These are phyloP conservation scores for Caenorhabditis drosophilae DNA, from an alignment of 2,888 invertebrate species.

Conservation along the genomic window DNA sequence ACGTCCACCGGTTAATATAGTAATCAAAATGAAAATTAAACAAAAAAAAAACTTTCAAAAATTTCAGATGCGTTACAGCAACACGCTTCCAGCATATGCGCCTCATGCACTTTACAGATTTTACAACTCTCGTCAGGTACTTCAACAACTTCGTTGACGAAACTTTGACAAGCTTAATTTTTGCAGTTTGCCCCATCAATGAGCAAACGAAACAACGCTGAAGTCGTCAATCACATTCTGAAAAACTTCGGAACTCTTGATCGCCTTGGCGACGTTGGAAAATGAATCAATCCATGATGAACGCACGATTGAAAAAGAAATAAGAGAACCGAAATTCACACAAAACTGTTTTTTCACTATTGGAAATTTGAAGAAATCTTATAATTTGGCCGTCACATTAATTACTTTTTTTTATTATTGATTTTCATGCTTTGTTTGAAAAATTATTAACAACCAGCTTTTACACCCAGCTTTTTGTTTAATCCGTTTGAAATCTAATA, in stretches of 20 bases:
- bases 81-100: slow-evolving; percentile 34
- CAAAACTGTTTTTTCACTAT: too few species aligned
- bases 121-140: slow-evolving; percentile 41
- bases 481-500: too few species aligned
- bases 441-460: too few species aligned
- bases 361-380: too few species aligned
- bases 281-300: not conserved
- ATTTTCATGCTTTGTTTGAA: too few species aligned
- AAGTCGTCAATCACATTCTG: slow-evolving; percentile 67
- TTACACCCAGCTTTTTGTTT: too few species aligned
- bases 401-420: too few species aligned
- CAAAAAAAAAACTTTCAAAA: too few species aligned
- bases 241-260: slow-evolving; percentile 65
- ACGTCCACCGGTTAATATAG: too few species aligned
- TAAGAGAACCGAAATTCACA: not conserved
- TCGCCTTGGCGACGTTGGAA: slow-evolving; percentile 65
- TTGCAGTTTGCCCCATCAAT: slow-evolving; percentile 27
- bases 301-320: not conserved
- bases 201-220: slow-evolving; percentile 54
- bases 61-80: slow-evolving; percentile 34
- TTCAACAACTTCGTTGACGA: too few species aligned
- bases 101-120: slow-evolving; percentile 39
- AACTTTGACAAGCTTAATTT: not conserved
- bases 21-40: too few species aligned
- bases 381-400: too few species aligned